Evolutionary conservation across 2,797 vertebrate species (phyloP).

Genomic region (Mastacembelus armatus): DNA sequence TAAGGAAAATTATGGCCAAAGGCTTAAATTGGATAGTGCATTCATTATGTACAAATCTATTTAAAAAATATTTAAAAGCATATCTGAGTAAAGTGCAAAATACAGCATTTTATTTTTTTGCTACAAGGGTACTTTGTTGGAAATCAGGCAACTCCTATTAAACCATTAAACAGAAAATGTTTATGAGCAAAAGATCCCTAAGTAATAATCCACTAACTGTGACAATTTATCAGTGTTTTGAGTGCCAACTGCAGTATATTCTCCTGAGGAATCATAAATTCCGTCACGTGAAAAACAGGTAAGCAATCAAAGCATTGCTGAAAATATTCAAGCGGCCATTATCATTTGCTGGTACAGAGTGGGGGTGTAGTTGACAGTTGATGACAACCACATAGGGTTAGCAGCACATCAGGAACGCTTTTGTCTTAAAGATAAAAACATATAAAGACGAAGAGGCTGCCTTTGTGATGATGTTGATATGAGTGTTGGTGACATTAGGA

Average conservation of each 20-base stretch:
- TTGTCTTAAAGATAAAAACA: slow-evolving; percentile 68
- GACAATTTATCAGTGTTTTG: slow-evolving; percentile 28
- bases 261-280: slow-evolving; percentile 44
- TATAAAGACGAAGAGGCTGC: slow-evolving; percentile 48
- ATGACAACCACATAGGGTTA: slow-evolving; percentile 51
- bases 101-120: slow-evolving; percentile 1
- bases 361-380: slow-evolving; percentile 60
- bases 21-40: slow-evolving; percentile 5
- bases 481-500: slow-evolving; percentile 45
- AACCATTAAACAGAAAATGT: slow-evolving; percentile 28
- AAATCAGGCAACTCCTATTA: slow-evolving; percentile 10
- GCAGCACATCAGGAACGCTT: slow-evolving; percentile 58
- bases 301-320: slow-evolving; percentile 56
- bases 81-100: slow-evolving; percentile 15
- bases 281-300: slow-evolving; percentile 47
- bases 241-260: slow-evolving; percentile 12
- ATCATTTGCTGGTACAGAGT: slow-evolving; percentile 31
- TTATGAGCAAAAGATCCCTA: slow-evolving; percentile 34
- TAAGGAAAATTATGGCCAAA: slow-evolving; percentile 20
- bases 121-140: neutral
- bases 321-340: slow-evolving; percentile 50
- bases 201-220: slow-evolving; percentile 34
- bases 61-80: slow-evolving; percentile 17
- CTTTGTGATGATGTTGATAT: slow-evolving; percentile 40
- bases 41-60: slow-evolving; percentile 16